A percentile compares a stretch with the other conserved stretches of the same genome.
Conservation (phyloP, 2,797 vertebrate genomes). For the Harpagifer antarcticus region DNA sequence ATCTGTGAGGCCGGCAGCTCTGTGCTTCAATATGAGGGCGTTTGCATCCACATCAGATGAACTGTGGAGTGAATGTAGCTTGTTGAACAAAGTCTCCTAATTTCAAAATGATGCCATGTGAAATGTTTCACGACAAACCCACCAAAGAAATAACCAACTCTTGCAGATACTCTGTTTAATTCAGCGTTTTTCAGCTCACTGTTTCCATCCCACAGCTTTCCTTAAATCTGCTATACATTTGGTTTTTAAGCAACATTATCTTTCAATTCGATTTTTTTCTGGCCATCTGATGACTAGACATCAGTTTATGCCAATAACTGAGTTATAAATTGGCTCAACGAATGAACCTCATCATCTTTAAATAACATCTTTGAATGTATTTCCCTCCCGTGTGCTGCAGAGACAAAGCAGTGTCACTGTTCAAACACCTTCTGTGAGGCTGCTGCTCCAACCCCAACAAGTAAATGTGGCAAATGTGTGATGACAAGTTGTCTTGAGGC, state of each 20-base stretch:
- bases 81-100: neutral
- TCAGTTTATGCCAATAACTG: too few relatives aligned
- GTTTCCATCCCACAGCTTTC: too few relatives aligned
- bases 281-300: too few relatives aligned
- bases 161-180: too few relatives aligned
- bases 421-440: neutral
- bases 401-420: neutral
- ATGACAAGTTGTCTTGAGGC: slow-evolving; percentile 34
- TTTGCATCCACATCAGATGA: too few relatives aligned
- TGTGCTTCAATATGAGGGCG: neutral
- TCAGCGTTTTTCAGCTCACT: too few relatives aligned
- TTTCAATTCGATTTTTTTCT: too few relatives aligned
- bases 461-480: slow-evolving; percentile 29
- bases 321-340: neutral
- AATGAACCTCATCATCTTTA: neutral
- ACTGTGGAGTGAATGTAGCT: neutral
- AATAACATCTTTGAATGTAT: neutral
- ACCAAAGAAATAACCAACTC: too few relatives aligned
- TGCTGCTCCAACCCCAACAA: slow-evolving; percentile 24
- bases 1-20: neutral
- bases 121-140: too few relatives aligned
- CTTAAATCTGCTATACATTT: too few relatives aligned
- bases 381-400: neutral
- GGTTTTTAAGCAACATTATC: too few relatives aligned
- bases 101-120: too few relatives aligned